phyloP scores from a whole-genome alignment of 2,888 invertebrate species.

The Orthosia gracilis region DNA sequence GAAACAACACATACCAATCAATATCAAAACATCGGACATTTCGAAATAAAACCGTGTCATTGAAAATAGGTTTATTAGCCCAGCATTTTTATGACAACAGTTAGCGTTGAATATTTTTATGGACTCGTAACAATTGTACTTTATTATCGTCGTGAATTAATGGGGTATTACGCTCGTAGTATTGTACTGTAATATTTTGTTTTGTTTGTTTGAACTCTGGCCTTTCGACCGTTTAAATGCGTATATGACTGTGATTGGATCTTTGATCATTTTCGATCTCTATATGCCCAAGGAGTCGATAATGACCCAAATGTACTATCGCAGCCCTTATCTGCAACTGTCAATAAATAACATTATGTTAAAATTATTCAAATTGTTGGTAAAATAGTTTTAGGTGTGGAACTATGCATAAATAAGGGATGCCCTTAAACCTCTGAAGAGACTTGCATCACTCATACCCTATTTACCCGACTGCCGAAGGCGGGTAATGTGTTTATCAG shows the following conservation, averaged over 20 bases:
- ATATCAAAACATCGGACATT: slow-evolving; percentile 44
- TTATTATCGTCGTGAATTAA: slow-evolving; percentile 54
- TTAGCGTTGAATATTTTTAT: slow-evolving; percentile 62
- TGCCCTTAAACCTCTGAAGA: too few relatives aligned
- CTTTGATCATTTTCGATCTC: too few relatives aligned
- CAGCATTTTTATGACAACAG: slow-evolving; percentile 54
- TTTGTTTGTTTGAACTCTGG: slow-evolving; percentile 25
- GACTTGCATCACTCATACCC: too few relatives aligned
- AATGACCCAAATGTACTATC: too few relatives aligned
- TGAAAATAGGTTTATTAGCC: slow-evolving; percentile 63
- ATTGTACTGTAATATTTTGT: slow-evolving; percentile 18
- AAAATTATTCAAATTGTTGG: too few relatives aligned
- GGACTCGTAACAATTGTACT: slow-evolving; percentile 57
- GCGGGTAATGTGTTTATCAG: too few relatives aligned
- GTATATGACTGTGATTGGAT: not conserved
- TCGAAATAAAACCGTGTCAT: slow-evolving; percentile 60
- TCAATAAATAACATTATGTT: too few relatives aligned
- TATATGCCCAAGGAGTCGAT: too few relatives aligned
- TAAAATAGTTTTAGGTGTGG: too few relatives aligned
- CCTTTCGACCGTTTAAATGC: slow-evolving; percentile 1
- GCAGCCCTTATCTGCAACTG: too few relatives aligned
- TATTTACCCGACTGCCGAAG: too few relatives aligned
- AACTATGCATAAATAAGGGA: too few relatives aligned
- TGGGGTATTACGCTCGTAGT: slow-evolving; percentile 38
- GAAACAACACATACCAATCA: slow-evolving; percentile 51